These are phyloP conservation scores for Cossypha polioptera DNA, from an alignment of 2,797 vertebrate genomes.

Conservation along the genomic window DNA sequence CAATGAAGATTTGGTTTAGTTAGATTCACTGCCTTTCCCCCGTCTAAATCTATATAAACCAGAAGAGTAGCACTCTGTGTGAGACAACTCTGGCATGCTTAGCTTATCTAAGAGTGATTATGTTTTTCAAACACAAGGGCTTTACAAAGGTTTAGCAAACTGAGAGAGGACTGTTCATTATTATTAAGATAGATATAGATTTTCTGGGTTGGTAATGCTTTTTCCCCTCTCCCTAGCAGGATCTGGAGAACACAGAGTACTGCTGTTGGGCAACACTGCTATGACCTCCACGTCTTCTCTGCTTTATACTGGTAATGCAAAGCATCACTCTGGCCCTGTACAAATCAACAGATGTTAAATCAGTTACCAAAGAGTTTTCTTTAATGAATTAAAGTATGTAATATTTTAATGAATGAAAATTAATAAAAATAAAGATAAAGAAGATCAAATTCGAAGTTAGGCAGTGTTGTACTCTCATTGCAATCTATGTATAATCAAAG, in stretches of 20 bases:
- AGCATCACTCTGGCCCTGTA: neutral
- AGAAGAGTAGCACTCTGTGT: rapidly evolving
- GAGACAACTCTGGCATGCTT: neutral
- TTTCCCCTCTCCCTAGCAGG: neutral
- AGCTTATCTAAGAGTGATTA: neutral
- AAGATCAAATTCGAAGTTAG: neutral
- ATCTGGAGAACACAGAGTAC: neutral
- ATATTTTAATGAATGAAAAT: neutral
- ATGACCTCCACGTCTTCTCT: neutral
- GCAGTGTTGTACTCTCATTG: neutral
- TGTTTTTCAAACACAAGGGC: neutral
- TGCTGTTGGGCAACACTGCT: neutral
- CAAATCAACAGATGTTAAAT: neutral
- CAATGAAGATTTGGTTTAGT: neutral
- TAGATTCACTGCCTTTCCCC: neutral
- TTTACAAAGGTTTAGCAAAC: neutral
- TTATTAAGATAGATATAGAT: neutral
- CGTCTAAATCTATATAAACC: neutral
- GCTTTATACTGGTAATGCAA: neutral
- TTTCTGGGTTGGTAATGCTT: neutral
- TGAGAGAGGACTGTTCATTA: neutral
- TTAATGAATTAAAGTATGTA: neutral
- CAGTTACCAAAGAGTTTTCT: neutral
- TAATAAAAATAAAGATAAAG: neutral
- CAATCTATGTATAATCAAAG: neutral